These are phyloP conservation scores for Sebastes fasciatus DNA, from an alignment of 2,113 vertebrate genomes.

Conservation along the genomic window DNA sequence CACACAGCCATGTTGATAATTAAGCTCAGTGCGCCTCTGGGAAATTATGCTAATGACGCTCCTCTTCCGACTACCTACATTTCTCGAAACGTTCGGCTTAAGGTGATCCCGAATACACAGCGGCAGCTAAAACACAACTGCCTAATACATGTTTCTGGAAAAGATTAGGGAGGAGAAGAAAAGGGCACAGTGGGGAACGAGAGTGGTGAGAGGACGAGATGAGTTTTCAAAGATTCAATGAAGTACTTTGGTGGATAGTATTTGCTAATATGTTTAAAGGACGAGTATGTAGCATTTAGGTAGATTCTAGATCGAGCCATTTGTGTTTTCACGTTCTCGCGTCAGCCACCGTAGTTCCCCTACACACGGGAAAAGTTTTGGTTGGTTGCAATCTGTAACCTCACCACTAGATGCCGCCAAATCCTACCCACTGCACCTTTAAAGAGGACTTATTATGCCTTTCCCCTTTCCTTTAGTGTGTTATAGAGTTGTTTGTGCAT, in stretches of 20 bases:
- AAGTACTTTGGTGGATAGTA: neutral
- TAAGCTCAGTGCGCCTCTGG: slow-evolving; percentile 77
- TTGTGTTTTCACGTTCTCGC: no score
- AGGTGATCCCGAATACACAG: slow-evolving; percentile 55
- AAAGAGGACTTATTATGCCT: no score
- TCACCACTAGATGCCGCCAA: no score
- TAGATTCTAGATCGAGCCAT: no score
- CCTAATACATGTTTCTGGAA: slow-evolving; percentile 25
- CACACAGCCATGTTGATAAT: slow-evolving; percentile 77
- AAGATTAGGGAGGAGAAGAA: neutral
- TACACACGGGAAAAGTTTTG: no score
- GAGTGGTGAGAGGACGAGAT: neutral
- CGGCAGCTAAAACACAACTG: slow-evolving; percentile 12
- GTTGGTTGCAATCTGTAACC: no score
- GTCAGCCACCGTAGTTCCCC: no score
- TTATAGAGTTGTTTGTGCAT: no score
- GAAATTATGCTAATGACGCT: slow-evolving; percentile 81
- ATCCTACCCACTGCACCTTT: no score
- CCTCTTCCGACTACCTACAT: slow-evolving; percentile 58
- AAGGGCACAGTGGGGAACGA: neutral
- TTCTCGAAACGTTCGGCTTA: slow-evolving; percentile 61
- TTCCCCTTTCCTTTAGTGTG: no score
- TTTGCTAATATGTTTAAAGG: neutral
- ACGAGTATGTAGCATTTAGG: neutral
- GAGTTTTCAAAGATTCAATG: neutral